Percentiles rank a stretch among this genome's conserved stretches.
phyloP scores from a whole-genome alignment of 2,797 vertebrate species.

The Peromyscus eremicus region DNA sequence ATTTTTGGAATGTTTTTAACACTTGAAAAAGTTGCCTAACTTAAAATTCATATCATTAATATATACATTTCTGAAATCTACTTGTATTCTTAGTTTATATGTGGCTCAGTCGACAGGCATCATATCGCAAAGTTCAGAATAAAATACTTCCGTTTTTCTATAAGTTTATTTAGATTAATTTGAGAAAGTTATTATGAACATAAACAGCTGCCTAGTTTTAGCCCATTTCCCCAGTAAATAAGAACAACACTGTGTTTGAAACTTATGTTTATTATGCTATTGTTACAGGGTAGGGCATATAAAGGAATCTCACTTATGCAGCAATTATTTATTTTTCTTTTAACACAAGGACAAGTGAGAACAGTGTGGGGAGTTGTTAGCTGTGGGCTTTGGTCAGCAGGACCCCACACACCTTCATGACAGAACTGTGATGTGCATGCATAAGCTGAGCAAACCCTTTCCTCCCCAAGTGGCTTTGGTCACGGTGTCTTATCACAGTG shows the following conservation, averaged over 20 bases:
- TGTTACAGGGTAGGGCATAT: slow-evolving; percentile 27
- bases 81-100: slow-evolving; percentile 12
- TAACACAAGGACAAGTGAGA: slow-evolving; percentile 40
- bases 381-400: neutral
- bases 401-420: neutral
- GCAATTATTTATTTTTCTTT: neutral
- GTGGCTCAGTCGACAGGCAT: slow-evolving; percentile 24
- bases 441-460: neutral
- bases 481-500: neutral
- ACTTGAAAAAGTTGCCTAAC: slow-evolving; percentile 41
- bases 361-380: neutral
- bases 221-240: slow-evolving; percentile 24
- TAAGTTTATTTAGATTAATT: slow-evolving; percentile 53
- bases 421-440: neutral
- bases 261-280: neutral
- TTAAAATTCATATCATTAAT: slow-evolving; percentile 61
- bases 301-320: neutral
- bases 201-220: slow-evolving; percentile 50
- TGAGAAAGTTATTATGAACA: slow-evolving; percentile 19
- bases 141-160: neutral
- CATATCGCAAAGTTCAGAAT: slow-evolving; percentile 44
- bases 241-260: neutral
- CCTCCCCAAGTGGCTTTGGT: neutral
- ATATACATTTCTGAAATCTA: neutral
- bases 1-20: slow-evolving; percentile 58